Conservation (phyloP, 2,113 vertebrate genomes). For the Osmerus mordax region DNA sequence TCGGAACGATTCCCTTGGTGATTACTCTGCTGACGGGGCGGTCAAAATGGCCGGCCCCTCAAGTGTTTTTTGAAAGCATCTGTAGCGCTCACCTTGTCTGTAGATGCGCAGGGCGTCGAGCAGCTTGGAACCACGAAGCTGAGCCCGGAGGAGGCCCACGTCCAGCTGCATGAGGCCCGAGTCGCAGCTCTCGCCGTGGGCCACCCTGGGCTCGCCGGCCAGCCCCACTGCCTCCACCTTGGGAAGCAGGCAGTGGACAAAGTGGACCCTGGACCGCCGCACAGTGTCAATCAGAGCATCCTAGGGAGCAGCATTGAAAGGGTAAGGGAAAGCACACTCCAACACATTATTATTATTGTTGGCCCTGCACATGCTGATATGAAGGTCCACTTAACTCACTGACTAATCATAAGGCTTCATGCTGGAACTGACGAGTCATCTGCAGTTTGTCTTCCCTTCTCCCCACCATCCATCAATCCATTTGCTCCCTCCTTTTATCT, state of each 20-base stretch:
- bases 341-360: background rate
- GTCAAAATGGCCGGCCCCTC: too few relatives aligned
- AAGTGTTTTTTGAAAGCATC: too few relatives aligned
- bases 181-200: constrained; percentile 81
- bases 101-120: constrained; percentile 92
- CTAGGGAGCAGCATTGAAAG: constrained; percentile 48
- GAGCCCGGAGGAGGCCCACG: constrained; percentile 84
- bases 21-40: too few relatives aligned
- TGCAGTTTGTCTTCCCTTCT: too few relatives aligned
- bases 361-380: background rate
- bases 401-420: too few relatives aligned
- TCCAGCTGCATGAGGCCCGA: constrained; percentile 90
- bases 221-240: constrained; percentile 74
- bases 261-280: constrained; percentile 90
- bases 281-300: constrained; percentile 95
- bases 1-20: too few relatives aligned
- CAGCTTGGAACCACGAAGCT: constrained; percentile 89
- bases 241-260: constrained; percentile 90
- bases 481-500: too few relatives aligned
- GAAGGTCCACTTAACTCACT: too few relatives aligned
- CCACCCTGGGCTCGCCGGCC: constrained; percentile 79
- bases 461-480: too few relatives aligned
- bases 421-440: too few relatives aligned
- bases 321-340: constrained; percentile 3
- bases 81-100: constrained; percentile 81